Conservation (phyloP, 30 jellyfish, hydroid and myxozoan genomes). For the Catostylus mosaicus region DNA sequence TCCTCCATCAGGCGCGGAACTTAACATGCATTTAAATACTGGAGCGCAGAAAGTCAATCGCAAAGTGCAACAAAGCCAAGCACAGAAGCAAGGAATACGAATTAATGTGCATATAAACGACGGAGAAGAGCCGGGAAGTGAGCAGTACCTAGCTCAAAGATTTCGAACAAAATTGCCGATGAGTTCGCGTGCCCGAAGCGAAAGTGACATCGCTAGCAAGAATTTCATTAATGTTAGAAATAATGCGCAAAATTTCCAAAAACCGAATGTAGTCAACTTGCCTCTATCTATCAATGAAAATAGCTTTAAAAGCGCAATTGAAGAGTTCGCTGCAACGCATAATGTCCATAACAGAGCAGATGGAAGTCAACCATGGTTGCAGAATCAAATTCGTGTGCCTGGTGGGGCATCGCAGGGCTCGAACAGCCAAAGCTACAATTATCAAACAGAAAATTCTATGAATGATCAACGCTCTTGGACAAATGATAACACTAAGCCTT, state of each 20-base stretch:
- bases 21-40: conserved; percentile 21
- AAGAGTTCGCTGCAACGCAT: conserved; percentile 6
- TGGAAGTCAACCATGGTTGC: conserved; percentile 5
- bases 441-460: background rate
- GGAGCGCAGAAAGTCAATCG: conserved; percentile 32
- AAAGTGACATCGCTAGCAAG: background rate
- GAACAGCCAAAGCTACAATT: background rate
- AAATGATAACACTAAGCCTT: background rate
- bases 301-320: conserved; percentile 19
- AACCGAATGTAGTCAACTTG: conserved; percentile 43
- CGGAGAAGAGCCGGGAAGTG: conserved; percentile 27
- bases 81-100: conserved; percentile 9
- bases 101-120: conserved; percentile 56
- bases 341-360: background rate
- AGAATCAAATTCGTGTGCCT: background rate
- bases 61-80: background rate
- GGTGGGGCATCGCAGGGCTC: background rate
- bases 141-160: conserved; percentile 42
- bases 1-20: conserved; percentile 23
- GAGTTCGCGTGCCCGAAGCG: background rate
- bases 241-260: background rate
- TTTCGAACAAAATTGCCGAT: conserved; percentile 22
- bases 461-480: conserved; percentile 13
- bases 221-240: background rate
- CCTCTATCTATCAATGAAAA: conserved; percentile 19